phyloP scores from a whole-genome alignment of 2,113 vertebrate species.

The Mesembrinibis cayennensis region DNA sequence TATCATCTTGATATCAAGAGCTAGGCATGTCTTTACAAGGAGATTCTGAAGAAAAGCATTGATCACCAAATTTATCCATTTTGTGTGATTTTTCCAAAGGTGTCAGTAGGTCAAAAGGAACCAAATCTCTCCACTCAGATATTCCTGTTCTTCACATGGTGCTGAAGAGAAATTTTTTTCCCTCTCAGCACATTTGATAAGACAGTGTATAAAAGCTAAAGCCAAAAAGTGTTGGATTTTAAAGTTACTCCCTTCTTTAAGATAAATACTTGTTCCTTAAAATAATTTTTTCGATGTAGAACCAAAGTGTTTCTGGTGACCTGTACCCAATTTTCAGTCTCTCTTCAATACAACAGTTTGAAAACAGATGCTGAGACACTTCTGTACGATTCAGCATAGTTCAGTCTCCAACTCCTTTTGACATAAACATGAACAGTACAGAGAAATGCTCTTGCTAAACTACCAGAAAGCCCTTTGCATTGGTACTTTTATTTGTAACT shows the following conservation, averaged over 20 bases:
- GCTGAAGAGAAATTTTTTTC: background rate
- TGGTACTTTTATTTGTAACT: background rate
- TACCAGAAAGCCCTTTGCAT: background rate
- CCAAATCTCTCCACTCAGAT: background rate
- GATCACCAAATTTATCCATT: background rate
- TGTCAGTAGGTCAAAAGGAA: background rate
- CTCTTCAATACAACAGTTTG: conserved; percentile 9
- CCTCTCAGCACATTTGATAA: background rate
- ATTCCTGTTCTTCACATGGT: background rate
- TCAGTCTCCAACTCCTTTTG: background rate
- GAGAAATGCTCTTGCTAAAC: background rate
- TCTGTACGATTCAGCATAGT: background rate
- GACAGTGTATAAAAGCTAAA: background rate
- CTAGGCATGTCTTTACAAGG: background rate
- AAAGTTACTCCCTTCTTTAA: background rate
- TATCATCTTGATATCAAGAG: background rate
- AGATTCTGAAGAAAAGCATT: background rate
- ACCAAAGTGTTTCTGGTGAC: background rate
- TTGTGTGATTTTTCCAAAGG: background rate
- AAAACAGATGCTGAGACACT: background rate
- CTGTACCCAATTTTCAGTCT: background rate
- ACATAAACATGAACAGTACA: background rate
- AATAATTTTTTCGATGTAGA: background rate
- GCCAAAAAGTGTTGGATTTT: background rate
- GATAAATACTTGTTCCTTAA: background rate